Conservation (phyloP, 2,797 vertebrate genomes). For the Urocyon cinereoargenteus region DNA sequence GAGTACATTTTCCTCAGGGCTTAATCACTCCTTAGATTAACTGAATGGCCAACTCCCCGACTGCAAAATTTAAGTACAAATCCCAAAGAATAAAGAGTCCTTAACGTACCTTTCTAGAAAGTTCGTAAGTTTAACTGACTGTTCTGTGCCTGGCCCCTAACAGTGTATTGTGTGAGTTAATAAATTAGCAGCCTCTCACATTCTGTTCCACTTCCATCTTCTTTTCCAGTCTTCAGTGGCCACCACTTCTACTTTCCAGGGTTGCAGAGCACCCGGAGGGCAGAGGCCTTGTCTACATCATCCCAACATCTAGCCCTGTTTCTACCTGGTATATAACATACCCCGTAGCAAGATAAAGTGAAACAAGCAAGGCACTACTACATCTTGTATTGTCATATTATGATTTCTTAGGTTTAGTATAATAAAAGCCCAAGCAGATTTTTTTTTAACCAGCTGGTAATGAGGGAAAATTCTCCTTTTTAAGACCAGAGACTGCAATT, state of each 20-base stretch:
- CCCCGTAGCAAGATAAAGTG: not conserved
- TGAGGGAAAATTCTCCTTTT: not conserved
- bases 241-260: not conserved
- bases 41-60: slow-evolving; percentile 37
- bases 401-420: not conserved
- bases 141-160: not conserved
- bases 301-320: not conserved
- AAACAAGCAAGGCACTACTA: not conserved
- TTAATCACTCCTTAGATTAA: slow-evolving; percentile 70
- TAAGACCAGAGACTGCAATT: not conserved
- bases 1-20: slow-evolving; percentile 47
- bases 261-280: not conserved
- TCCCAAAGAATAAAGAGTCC: slow-evolving; percentile 32
- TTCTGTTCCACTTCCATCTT: not conserved
- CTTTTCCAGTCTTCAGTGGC: not conserved
- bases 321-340: not conserved
- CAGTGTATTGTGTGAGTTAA: not conserved
- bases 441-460: not conserved
- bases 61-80: slow-evolving; percentile 42
- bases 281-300: not conserved
- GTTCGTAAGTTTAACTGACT: slow-evolving; percentile 38
- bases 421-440: slow-evolving; percentile 30
- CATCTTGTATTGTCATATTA: not conserved
- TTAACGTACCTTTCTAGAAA: slow-evolving; percentile 38
- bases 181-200: slow-evolving; percentile 48